These are phyloP conservation scores for Synanthedon vespiformis DNA, from an alignment of 2,888 invertebrate species.

Conservation along the genomic window DNA sequence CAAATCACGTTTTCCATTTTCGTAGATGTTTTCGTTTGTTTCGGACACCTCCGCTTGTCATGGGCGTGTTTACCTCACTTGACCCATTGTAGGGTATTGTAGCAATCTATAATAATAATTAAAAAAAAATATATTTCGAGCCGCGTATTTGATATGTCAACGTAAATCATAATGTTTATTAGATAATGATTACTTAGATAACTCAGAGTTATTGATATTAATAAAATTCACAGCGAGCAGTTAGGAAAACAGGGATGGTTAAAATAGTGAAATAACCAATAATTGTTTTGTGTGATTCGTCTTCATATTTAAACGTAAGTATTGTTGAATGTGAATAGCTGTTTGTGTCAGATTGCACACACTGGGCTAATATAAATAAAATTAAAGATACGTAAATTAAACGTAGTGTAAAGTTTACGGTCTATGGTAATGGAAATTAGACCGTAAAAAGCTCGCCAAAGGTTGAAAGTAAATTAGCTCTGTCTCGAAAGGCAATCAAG, in stretches of 20 bases:
- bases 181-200: constrained; percentile 61
- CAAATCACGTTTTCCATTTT: constrained; percentile 23
- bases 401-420: constrained; percentile 27
- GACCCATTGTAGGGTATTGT: constrained; percentile 60
- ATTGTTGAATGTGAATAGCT: constrained; percentile 64
- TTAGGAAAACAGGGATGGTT: constrained; percentile 70
- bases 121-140: constrained; percentile 64
- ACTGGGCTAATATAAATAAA: constrained; percentile 54
- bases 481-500: background rate
- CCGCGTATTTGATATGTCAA: constrained; percentile 71
- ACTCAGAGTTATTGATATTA: constrained; percentile 55
- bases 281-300: constrained; percentile 59
- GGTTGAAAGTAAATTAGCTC: constrained; percentile 37
- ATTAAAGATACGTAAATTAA: constrained; percentile 25
- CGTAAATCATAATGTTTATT: constrained; percentile 66
- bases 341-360: constrained; percentile 45
- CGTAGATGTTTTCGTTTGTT: constrained; percentile 27
- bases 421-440: constrained; percentile 20
- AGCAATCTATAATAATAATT: constrained; percentile 51
- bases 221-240: constrained; percentile 59
- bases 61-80: constrained; percentile 42
- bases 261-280: constrained; percentile 42
- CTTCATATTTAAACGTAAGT: constrained; percentile 54
- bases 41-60: constrained; percentile 24
- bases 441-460: constrained; percentile 51